Evolutionary conservation across 2,888 invertebrate genomes (phyloP).

Genomic region (Digitonthophagus gazella): DNA sequence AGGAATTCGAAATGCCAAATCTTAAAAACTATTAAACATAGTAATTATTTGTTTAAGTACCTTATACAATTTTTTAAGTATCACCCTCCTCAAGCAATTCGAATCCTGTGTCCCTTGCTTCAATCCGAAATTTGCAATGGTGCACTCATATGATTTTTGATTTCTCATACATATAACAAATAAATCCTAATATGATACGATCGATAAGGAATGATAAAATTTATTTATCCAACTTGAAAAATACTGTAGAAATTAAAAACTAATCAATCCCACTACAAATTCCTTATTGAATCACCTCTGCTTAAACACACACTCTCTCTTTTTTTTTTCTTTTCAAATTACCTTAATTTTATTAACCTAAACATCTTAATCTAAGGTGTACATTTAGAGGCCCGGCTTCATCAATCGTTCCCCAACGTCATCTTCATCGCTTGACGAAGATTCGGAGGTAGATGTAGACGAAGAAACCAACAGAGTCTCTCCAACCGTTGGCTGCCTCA

Average conservation of each 20-base stretch:
- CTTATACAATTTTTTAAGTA: not conserved
- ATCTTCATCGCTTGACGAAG: conserved; percentile 40
- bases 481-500: conserved; percentile 62
- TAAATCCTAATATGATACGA: too few species aligned
- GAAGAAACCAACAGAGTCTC: conserved; percentile 64
- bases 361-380: not conserved
- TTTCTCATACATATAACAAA: too few species aligned
- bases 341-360: not conserved
- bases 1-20: not conserved
- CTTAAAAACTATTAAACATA: not conserved
- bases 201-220: too few species aligned
- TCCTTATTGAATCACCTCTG: not conserved
- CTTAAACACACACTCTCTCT: not conserved
- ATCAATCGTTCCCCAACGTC: conserved; percentile 48
- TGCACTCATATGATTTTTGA: too few species aligned
- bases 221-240: too few species aligned
- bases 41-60: not conserved
- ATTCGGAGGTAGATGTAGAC: conserved; percentile 54
- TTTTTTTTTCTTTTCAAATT: not conserved
- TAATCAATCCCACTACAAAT: not conserved
- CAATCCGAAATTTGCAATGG: not conserved
- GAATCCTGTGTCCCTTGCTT: not conserved
- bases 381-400: conserved; percentile 38
- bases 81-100: not conserved
- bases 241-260: not conserved